phyloP scores from a whole-genome alignment of 2,797 vertebrate genomes.

The Anomalospiza imberbis region DNA sequence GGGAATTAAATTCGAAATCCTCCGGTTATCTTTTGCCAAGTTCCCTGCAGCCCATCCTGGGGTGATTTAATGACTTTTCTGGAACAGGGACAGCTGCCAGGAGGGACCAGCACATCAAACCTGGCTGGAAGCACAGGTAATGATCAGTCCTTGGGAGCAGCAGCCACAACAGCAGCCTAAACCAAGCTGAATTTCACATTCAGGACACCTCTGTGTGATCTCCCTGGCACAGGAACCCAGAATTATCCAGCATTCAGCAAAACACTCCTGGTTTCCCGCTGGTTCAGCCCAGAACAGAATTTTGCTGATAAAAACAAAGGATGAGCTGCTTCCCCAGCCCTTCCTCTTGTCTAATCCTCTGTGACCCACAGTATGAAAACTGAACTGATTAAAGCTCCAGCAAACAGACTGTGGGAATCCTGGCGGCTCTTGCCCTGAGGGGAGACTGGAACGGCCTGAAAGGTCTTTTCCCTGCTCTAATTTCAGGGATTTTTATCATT shows the following conservation, averaged over 20 bases:
- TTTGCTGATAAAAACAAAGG: conserved; percentile 34
- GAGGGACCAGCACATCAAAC: background rate
- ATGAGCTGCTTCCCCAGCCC: background rate
- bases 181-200: background rate
- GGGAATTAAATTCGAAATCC: conserved; percentile 28
- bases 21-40: background rate
- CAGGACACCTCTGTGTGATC: background rate
- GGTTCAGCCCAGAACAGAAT: background rate
- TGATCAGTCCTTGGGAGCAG: background rate
- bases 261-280: background rate
- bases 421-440: background rate
- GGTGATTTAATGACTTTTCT: conserved; percentile 35
- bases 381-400: conserved; percentile 29
- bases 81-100: conserved; percentile 7
- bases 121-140: background rate
- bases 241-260: conserved; percentile 19
- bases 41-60: background rate
- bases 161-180: background rate
- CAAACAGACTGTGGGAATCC: background rate
- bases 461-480: conserved; percentile 37
- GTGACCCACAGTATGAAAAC: background rate
- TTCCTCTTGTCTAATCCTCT: conserved; percentile 23
- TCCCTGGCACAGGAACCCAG: background rate
- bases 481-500: conserved; percentile 4
- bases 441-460: background rate